Base-by-base conservation (phyloP, 2,797 vertebrate genomes). In the Coregonus sp. region DNA sequence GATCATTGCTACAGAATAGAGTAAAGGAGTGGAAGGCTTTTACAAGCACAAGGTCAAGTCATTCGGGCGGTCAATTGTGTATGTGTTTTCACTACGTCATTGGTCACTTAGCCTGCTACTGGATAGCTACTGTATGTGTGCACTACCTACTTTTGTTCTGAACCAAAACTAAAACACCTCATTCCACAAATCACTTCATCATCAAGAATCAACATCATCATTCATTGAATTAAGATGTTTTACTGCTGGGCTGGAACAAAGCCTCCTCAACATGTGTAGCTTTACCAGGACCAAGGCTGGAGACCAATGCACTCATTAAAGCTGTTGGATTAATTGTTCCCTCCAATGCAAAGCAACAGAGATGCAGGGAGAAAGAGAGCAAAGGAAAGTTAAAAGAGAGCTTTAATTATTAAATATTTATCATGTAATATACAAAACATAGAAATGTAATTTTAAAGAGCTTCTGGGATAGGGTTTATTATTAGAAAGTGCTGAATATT, bases 401-500 rank as follows among this genome's bases (percentile, higher is more conserved):
- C 40, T 47, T 12, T 68, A 35, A 3, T 78, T 63, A 79, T 90
- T 16, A 72, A 90, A 88, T 84, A 89, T 90, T 84, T 72, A 89
- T 88, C 61, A 74, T 4, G 29, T 78, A 83, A 82, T 81, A 82
- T 79, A 84, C 81, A 84, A 85, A 77, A 80, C 72, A 84, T 75
- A 82, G 82, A 75, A 82, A 87, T 85, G 78, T 84, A 78, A 86
- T 88, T 88, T 84, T 82, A 79, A 87, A 81, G 77, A 83, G 78
- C 79, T 85, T 85, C 81, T 83, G 79, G 84, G 83, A 86, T 77
- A 54, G 63, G 73, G 71, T 77, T 84, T 87, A 90, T 89, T 90
- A 86, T 87, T 88, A 87, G 86, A 79, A 80, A 63, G 79, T 80
- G 72, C 70, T 83, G 69, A 86, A 88, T 87, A 84, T 85, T 89